Evolutionary conservation across 2,113 vertebrate genomes (phyloP), one percentile per base, ranked within the genome.

Genomic region (Gasterosteus aculeatus): DNA sequence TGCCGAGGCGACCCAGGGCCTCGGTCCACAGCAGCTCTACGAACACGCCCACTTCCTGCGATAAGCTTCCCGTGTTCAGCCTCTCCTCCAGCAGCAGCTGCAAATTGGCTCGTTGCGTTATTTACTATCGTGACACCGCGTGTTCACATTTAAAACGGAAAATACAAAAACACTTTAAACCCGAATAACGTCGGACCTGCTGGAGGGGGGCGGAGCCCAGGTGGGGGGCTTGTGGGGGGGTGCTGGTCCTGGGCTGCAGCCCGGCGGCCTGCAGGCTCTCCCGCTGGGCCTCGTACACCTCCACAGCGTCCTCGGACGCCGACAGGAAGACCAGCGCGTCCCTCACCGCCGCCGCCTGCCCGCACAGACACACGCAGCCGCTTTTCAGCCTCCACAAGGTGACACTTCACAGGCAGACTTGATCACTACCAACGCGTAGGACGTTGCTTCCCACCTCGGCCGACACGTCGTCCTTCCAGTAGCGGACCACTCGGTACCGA

Each of bases 21-120:
- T 96, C 96, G 0, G 91, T 82, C 96, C 96, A 97, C 33, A 96
- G 84, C 79, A 95, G 76, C 90, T 96, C 96, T 86, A 97, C 93
- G 77, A 97, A 95, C n/a, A 82, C 42, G 2, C 82, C 94, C 69
- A 95, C 95, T 69, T 95, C 94, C 54, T 91, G 86, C n/a, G 94
- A 94, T 66, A 96, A 11, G 35, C 62, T 60, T 44, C 84, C 89
- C 9, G 88, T 83, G 57, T 91, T 92, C 77, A 91, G 87, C 60
- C 92, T 89, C 64, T 93, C 93, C 83, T 96, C 96, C 87, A 96
- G 75, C 78, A 97, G 87, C 81, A 96, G 88, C 96, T 97, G 92
- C n/a, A 38, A 38, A 7, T 38, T 7, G 35, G 35, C 7, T 38
- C 7, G 35, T 7, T 38, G 35, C 7, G 35, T 38, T 38, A 38